Evolutionary conservation across 2,888 invertebrate species (phyloP), one percentile per base, ranked within the genome.

Genomic region (Drosophila putrida): DNA sequence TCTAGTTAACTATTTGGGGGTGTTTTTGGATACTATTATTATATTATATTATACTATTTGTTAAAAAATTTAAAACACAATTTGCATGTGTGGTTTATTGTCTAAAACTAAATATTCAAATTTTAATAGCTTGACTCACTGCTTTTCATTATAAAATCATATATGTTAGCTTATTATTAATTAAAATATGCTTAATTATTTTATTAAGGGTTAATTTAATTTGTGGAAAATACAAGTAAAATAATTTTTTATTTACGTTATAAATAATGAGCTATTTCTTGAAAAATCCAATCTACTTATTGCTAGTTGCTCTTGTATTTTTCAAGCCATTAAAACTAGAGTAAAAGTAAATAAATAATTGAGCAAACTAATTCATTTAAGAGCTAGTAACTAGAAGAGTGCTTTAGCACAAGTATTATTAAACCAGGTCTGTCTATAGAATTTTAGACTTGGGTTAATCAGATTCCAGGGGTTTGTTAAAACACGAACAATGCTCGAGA

Each of bases 401-500:
- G 3, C 43, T 25, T 2, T 36, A 13, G 10, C 20, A 20, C 20
- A 1, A 20, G 20, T 20, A 20, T 20, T 20, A 20, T 20, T 9
- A 33, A 39, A 44, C 10, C 33, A 65, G 28, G 27, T 27, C 25
- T 31, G 1, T 25, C 8, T 5, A 10, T 20, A n/a, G 15, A 4
- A 38, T 25, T n/a, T 51, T 27, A 6, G 9, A 35, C 50, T 27
- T 43, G 31, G 15, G n/a, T 20, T 38, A 43, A 69, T 59, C 33
- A 33, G 44, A 55, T 64, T 63, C 9, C 25, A 53, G 39, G 13
- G n/a, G 20, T 31, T 20, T 39, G 27, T n/a, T 13, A 43, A 33
- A 43, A 31, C 15, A 43, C 31, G 28, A 68, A 13, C 36, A 51
- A 25, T 31, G 38, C 33, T 54, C 53, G 28, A 44, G 11, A 11